phyloP scores from a whole-genome alignment of 1,140 invertebrate species.

The Zaprionus ghesquierei region DNA sequence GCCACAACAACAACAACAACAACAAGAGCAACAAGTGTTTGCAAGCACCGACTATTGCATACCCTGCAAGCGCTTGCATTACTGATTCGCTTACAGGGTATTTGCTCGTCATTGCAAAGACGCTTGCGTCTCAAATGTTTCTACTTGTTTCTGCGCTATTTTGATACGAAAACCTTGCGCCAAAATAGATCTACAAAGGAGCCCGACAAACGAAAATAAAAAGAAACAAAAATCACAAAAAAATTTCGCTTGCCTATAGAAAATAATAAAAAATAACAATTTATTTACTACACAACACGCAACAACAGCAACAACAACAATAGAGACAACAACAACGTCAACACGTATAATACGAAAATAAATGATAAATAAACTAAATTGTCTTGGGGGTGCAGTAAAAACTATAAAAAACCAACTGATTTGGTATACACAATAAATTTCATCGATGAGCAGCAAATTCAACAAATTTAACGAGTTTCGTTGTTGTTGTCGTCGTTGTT shows the following conservation, averaged over 20 bases:
- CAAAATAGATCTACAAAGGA: slow-evolving; percentile 39
- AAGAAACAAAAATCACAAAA: not conserved
- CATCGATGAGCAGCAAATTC: slow-evolving; percentile 26
- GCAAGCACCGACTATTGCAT: not conserved
- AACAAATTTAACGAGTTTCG: slow-evolving; percentile 17
- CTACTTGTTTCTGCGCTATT: slow-evolving; percentile 36
- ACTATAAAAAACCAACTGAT: slow-evolving; percentile 12
- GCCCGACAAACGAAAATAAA: slow-evolving; percentile 34
- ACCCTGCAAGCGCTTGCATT: not conserved
- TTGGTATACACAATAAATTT: slow-evolving; percentile 15
- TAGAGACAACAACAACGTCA: slow-evolving; percentile 11
- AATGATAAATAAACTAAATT: slow-evolving; percentile 32
- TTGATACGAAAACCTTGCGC: slow-evolving; percentile 41
- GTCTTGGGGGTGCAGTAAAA: slow-evolving; percentile 22
- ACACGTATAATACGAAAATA: slow-evolving; percentile 17
- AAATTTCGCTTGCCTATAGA: slow-evolving; percentile 18
- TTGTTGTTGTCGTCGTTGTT: too few relatives aligned
- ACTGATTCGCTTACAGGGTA: not conserved
- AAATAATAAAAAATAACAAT: slow-evolving; percentile 46
- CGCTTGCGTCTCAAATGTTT: not conserved
- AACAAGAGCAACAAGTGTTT: not conserved
- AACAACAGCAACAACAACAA: slow-evolving; percentile 14
- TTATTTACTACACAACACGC: slow-evolving; percentile 37
- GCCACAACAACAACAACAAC: slow-evolving; percentile 21
- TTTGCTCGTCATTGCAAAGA: not conserved